A percentile compares a stretch with the other conserved stretches of the same genome.
These are phyloP conservation scores for Ia io DNA, from an alignment of 2,113 vertebrate genomes.

Conservation along the genomic window DNA sequence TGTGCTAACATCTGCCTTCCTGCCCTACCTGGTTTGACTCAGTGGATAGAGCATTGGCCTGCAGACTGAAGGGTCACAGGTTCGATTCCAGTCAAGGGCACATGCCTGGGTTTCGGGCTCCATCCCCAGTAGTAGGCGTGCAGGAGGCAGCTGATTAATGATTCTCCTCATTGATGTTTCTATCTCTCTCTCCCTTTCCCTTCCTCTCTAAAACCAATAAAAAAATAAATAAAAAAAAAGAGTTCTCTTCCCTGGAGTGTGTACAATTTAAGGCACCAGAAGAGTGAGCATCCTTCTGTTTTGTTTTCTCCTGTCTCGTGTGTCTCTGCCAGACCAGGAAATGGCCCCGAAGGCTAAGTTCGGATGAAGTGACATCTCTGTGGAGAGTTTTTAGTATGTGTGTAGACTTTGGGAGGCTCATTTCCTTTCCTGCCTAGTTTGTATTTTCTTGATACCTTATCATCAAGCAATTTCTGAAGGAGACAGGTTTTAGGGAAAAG, in stretches of 20 bases:
- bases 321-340: background rate
- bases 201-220: no score
- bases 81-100: no score
- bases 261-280: background rate
- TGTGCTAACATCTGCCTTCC: background rate
- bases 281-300: background rate
- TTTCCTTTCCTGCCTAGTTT: background rate
- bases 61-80: no score
- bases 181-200: no score
- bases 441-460: background rate
- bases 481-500: background rate
- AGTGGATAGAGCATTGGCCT: no score
- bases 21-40: no score
- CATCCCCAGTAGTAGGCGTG: no score
- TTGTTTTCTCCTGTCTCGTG: background rate
- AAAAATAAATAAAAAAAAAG: no score
- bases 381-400: background rate
- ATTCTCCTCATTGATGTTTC: no score
- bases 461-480: slow-evolving; percentile 16
- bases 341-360: background rate
- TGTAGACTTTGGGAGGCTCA: background rate
- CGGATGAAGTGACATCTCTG: background rate
- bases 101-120: no score
- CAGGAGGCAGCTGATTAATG: no score
- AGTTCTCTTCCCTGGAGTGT: background rate